Conservation (phyloP, 2,797 vertebrate species). For the Poliocrania exsul region DNA sequence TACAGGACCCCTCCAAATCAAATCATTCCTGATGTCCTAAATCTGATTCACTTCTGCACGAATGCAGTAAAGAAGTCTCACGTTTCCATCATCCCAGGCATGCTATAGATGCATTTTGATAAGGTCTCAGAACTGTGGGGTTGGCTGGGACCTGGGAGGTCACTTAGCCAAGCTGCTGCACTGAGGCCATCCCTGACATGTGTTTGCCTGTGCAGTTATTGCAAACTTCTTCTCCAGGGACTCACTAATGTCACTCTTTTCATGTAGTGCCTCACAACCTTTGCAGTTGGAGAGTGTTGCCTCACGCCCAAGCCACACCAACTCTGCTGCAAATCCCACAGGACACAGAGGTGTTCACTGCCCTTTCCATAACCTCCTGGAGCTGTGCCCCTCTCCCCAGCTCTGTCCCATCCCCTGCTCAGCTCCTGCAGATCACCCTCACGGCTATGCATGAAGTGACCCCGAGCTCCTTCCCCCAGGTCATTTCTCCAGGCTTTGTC, state of each 20-base stretch:
- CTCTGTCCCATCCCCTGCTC: background rate
- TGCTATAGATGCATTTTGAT: background rate
- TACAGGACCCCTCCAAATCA: background rate
- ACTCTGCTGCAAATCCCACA: background rate
- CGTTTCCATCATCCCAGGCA: background rate
- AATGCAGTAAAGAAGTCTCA: background rate
- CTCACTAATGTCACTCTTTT: background rate
- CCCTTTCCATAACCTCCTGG: background rate
- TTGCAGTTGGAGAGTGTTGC: background rate
- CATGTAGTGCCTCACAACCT: background rate
- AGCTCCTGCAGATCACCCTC: background rate
- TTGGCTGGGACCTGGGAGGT: background rate
- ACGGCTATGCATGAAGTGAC: rapidly evolving
- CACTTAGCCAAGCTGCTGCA: background rate
- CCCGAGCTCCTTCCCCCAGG: background rate
- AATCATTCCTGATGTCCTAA: background rate
- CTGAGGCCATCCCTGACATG: background rate
- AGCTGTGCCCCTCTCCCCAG: background rate
- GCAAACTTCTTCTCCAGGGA: background rate
- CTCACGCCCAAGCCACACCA: background rate
- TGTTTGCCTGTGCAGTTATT: background rate
- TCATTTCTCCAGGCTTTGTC: background rate
- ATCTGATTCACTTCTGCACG: background rate
- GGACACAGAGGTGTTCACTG: background rate
- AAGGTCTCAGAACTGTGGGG: background rate